A percentile compares a stretch with the other conserved stretches of the same genome.
Conservation (phyloP, 2,797 vertebrate species). For the Urosaurus nigricauda region DNA sequence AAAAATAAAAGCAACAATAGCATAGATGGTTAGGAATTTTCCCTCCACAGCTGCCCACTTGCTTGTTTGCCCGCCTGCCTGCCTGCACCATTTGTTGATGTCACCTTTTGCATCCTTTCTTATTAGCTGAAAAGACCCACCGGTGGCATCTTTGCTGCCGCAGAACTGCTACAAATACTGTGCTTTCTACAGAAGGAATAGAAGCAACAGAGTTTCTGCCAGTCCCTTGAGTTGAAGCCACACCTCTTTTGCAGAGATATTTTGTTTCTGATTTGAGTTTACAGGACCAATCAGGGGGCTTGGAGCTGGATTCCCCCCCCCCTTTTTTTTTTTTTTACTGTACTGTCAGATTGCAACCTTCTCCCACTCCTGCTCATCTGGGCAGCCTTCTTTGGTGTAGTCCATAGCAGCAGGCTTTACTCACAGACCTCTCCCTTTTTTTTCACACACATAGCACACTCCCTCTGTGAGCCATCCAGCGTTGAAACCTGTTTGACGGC, state of each 20-base stretch:
- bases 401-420: constrained; percentile 33
- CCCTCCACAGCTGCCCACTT: background rate
- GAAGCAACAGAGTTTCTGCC: constrained; percentile 64
- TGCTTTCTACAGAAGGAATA: constrained; percentile 63
- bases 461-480: constrained; percentile 32
- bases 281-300: constrained; percentile 68
- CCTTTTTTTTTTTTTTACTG: constrained; percentile 39
- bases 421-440: background rate
- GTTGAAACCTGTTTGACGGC: constrained; percentile 41
- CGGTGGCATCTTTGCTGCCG: background rate
- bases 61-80: background rate
- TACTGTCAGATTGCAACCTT: constrained; percentile 77
- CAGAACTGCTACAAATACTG: constrained; percentile 51
- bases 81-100: background rate
- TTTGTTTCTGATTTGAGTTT: constrained; percentile 53
- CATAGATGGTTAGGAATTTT: background rate
- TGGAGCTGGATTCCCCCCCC: constrained; percentile 19
- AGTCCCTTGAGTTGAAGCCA: constrained; percentile 58
- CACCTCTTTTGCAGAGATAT: constrained; percentile 79
- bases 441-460: background rate
- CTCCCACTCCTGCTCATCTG: constrained; percentile 60
- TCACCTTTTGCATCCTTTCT: background rate
- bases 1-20: background rate
- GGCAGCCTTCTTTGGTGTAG: constrained; percentile 62
- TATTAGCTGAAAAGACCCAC: background rate